Conservation (phyloP, 2,113 vertebrate species). For the Antechinus stuartii region DNA sequence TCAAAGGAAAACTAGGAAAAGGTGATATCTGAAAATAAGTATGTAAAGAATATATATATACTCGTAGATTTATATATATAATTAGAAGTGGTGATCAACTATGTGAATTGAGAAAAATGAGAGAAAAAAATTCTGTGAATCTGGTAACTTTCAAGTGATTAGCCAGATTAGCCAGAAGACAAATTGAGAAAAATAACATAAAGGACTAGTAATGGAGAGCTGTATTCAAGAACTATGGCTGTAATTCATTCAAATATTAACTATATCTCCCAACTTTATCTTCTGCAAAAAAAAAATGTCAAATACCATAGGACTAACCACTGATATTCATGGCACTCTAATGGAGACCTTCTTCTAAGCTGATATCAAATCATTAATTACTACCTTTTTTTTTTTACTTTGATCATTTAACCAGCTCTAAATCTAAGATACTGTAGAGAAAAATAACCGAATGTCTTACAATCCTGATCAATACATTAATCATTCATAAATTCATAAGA, state of each 20-base stretch:
- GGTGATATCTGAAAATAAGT: neutral
- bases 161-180: neutral
- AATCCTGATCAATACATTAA: too few species aligned
- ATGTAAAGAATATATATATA: neutral
- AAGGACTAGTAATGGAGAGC: neutral
- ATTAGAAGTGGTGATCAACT: neutral
- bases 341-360: neutral
- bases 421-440: neutral
- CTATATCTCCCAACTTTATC: neutral
- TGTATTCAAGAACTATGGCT: neutral
- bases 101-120: neutral
- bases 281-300: neutral
- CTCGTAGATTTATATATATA: too few species aligned
- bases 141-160: neutral
- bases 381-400: neutral
- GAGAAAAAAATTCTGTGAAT: neutral
- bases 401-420: neutral
- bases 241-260: neutral
- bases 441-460: too few species aligned
- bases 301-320: neutral
- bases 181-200: neutral
- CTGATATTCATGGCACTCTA: neutral
- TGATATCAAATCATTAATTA: neutral
- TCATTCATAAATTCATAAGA: too few species aligned
- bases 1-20: neutral